These are phyloP conservation scores for Zoroaster sp. DNA, from an alignment of 53 echinoderm and acorn worm species.

Conservation along the genomic window DNA sequence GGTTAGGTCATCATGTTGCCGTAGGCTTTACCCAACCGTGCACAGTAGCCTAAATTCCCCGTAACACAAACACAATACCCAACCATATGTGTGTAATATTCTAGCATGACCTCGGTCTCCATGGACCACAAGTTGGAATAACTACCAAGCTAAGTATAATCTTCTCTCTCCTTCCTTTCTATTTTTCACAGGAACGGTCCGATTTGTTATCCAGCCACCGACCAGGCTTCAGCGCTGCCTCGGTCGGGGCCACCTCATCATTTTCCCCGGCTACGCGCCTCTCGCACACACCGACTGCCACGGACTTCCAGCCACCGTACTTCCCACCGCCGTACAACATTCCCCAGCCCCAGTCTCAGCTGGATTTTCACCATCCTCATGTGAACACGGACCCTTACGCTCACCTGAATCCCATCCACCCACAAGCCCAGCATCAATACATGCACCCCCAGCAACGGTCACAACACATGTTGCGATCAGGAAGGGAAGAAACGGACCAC, in stretches of 20 bases:
- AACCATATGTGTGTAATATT: background rate
- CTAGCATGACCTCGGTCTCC: background rate
- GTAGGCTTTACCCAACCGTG: constrained; percentile 5
- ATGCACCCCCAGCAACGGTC: constrained; percentile 94
- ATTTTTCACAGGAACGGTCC: constrained; percentile 87
- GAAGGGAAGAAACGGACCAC: constrained; percentile 87
- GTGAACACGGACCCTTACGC: constrained; percentile 98
- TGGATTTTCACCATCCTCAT: constrained; percentile 99
- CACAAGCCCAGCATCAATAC: constrained; percentile 96
- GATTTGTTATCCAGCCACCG: constrained; percentile 93
- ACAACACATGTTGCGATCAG: constrained; percentile 84
- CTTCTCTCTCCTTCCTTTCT: background rate
- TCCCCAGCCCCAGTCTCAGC: constrained; percentile 96
- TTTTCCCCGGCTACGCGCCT: constrained; percentile 97
- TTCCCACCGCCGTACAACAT: constrained; percentile 99
- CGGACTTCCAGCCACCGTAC: constrained; percentile 99
- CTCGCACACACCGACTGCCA: constrained; percentile 94
- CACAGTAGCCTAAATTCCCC: background rate
- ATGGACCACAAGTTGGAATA: background rate
- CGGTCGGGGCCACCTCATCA: constrained; percentile 94
- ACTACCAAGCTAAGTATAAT: constrained; percentile 15
- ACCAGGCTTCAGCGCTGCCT: constrained; percentile 94
- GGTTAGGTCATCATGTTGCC: background rate
- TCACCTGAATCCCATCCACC: constrained; percentile 97
- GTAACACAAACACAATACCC: background rate